Conservation (phyloP, 2,888 invertebrate species). For the Drosophila yooni region DNA sequence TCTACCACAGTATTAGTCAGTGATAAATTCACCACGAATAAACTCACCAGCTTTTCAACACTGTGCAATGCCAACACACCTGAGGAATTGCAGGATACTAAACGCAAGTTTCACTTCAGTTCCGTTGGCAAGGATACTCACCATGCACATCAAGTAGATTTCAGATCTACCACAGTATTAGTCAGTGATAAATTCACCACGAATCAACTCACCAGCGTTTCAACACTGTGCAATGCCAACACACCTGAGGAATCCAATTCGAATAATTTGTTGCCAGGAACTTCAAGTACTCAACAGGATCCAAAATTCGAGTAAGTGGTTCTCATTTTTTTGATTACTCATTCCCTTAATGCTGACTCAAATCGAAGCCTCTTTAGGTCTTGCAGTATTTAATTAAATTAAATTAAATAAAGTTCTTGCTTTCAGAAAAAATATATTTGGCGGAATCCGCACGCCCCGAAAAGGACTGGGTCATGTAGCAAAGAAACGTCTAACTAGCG, state of each 20-base stretch:
- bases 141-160: neutral
- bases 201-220: neutral
- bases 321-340: too few species aligned
- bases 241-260: neutral
- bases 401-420: neutral
- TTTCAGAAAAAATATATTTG: conserved; percentile 30
- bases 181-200: neutral
- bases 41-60: neutral
- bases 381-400: neutral
- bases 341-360: neutral
- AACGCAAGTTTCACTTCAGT: neutral
- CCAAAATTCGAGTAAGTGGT: conserved; percentile 32
- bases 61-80: neutral
- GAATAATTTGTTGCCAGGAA: conserved; percentile 5
- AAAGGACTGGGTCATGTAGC: conserved; percentile 24
- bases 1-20: neutral
- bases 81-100: neutral
- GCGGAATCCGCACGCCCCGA: conserved; percentile 23
- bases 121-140: conserved; percentile 2
- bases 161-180: neutral
- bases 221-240: neutral
- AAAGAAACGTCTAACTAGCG: conserved; percentile 24
- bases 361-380: neutral
- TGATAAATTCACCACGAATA: neutral
- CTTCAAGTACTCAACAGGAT: conserved; percentile 1